Conservation (phyloP, 2,797 vertebrate species). For the Merluccius polli region DNA sequence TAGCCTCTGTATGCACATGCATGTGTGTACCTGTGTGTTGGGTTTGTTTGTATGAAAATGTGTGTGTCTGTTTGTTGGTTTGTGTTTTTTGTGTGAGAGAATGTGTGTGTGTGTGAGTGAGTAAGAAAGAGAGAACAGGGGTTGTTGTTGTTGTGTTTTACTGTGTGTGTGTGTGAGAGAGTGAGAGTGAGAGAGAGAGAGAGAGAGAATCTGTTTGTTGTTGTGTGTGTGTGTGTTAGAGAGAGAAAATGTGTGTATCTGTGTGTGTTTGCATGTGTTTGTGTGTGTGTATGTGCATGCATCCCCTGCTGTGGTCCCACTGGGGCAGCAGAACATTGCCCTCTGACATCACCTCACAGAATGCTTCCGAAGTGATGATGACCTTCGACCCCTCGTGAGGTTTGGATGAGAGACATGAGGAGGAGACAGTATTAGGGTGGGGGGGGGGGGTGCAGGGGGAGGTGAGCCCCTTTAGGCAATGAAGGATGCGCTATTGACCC, state of each 20-base stretch:
- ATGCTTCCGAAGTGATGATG: conserved; percentile 55
- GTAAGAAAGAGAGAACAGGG: no score
- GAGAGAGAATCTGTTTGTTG: no score
- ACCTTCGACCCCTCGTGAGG: conserved; percentile 53
- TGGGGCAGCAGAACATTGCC: conserved; percentile 48
- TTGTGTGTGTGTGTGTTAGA: not conserved
- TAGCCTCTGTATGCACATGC: conserved; percentile 22
- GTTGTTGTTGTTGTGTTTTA: no score
- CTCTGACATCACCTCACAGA: conserved; percentile 63
- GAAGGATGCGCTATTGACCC: not conserved
- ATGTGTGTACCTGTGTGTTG: not conserved
- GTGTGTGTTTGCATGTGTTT: not conserved
- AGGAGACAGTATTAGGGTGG: not conserved
- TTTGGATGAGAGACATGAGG: conserved; percentile 42
- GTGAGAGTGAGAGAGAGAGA: no score
- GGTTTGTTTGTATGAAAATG: no score
- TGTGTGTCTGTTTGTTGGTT: no score
- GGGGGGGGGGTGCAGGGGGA: not conserved
- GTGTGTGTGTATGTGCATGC: not conserved
- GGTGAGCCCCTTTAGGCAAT: not conserved
- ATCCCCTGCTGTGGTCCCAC: conserved; percentile 28
- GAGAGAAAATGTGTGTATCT: not conserved
- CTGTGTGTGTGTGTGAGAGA: no score
- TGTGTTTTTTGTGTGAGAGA: no score
- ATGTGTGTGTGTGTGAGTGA: no score